Percentiles rank a stretch among this genome's conserved stretches.
phyloP scores from a whole-genome alignment of 2,797 vertebrate species.

The Poliocrania exsul region DNA sequence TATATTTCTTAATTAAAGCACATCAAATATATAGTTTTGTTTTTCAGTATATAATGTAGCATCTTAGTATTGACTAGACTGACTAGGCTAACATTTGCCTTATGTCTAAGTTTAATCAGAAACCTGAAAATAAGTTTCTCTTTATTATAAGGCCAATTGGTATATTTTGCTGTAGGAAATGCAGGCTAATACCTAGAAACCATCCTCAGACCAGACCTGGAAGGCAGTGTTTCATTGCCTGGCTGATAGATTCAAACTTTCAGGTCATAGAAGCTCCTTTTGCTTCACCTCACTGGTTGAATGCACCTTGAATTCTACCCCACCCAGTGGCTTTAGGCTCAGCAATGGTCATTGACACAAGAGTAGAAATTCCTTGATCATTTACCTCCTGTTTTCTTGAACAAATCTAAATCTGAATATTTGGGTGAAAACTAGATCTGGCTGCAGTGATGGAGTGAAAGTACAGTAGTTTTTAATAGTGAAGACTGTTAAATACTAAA shows the following conservation, averaged over 20 bases:
- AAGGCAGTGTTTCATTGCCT: not conserved
- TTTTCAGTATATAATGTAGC: not conserved
- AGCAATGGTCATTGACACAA: not conserved
- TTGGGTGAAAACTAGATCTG: not conserved
- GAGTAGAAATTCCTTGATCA: not conserved
- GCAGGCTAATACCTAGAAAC: not conserved
- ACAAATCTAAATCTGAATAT: not conserved
- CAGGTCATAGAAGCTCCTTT: not conserved
- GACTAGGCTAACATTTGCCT: not conserved
- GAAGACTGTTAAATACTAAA: not conserved
- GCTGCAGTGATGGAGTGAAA: not conserved
- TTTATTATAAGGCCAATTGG: not conserved
- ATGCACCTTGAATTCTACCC: not conserved
- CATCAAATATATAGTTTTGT: rapidly evolving
- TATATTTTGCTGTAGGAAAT: not conserved
- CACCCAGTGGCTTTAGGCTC: not conserved
- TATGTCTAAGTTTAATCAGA: not conserved
- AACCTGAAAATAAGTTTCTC: not conserved
- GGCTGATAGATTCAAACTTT: not conserved
- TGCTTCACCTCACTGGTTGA: not conserved
- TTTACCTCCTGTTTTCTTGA: not conserved
- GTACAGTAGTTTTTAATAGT: not conserved
- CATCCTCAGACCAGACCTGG: not conserved
- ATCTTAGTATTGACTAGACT: not conserved
- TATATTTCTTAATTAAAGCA: not conserved